Evolutionary conservation across 2,888 invertebrate genomes (phyloP), one percentile per base, ranked within the genome.

Genomic region (Malachius bipustulatus): DNA sequence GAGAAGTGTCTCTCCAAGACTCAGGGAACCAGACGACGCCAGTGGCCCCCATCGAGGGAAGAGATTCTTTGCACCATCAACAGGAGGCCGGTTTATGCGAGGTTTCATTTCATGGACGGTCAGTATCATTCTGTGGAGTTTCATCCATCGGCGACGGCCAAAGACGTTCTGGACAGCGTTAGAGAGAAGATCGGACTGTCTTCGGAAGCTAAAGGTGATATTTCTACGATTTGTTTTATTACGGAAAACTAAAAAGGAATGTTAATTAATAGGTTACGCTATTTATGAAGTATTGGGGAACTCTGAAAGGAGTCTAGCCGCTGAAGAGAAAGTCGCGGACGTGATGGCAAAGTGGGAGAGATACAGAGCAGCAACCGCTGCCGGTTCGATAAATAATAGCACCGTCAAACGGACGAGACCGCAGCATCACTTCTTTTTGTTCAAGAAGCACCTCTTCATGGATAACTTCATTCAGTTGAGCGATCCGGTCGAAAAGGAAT

Each of bases 331-430:
- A 50, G 81, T 90, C 9, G 85, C 90, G 1, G 94, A 94, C 61
- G 90, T 91, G 13, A 82, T 94, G 71, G 89, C 91, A 3, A 82
- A 90, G 55, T 94, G 93, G 93, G 94, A 94, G 63, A 74, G 85
- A 47, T 87, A 87, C 45, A 70, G 85, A 38, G 73, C 75, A 33
- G 77, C 82, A 0, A 76, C 77, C 19, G 75, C 77, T 9, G 69
- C 75, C 30, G 69, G 50, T 30, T 49, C 52, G 2, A 45, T 54
- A 4, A 55, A 50, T 32, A 55, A 46, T 39, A 48, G 54, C 2
- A 65, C 59, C 49, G 59, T 47, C 1, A 59, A 59, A 39, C 47
- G 59, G 36, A 46, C 56, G 13, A 47, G 52, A 29, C 68, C 69
- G 4, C 69, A 70, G 42, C 75, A 77, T 49, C 76, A 77, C 49